phyloP scores from a whole-genome alignment of 2,113 vertebrate genomes.

The Archocentrus centrarchus region DNA sequence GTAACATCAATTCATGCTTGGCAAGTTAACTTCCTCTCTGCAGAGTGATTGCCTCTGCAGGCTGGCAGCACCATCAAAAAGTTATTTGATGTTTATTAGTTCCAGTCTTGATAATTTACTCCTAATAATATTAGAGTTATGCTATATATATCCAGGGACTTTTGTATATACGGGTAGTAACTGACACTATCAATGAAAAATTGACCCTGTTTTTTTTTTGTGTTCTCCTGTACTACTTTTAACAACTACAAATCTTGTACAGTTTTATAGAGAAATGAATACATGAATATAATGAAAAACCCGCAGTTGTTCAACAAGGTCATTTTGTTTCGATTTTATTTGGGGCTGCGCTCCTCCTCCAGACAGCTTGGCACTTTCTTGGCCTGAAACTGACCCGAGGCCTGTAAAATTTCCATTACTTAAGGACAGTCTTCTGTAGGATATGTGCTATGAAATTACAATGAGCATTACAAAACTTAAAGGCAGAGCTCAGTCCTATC shows the following conservation, averaged over 20 bases:
- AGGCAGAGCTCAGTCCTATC: not conserved
- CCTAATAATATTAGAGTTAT: not conserved
- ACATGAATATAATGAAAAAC: not conserved
- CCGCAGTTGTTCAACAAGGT: not conserved
- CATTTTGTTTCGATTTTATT: not conserved
- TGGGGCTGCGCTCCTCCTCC: not conserved
- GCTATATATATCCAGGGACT: not conserved
- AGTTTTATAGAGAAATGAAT: not conserved
- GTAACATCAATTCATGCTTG: conserved; percentile 32
- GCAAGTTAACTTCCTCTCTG: conserved; percentile 1
- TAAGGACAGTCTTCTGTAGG: not conserved
- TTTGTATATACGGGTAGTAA: not conserved
- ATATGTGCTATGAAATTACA: not conserved
- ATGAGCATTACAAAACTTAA: no score
- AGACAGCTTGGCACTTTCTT: not conserved
- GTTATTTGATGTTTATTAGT: not conserved
- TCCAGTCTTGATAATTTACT: not conserved
- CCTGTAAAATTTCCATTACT: not conserved
- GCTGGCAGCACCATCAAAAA: not conserved
- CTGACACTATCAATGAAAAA: no score
- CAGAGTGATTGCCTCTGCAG: not conserved
- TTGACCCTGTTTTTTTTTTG: not conserved
- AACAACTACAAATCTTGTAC: not conserved
- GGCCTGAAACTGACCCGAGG: not conserved
- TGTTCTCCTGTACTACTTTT: not conserved